A percentile compares a stretch with the other conserved stretches of the same genome.
Conservation (phyloP, 2,888 invertebrate species). For the Ophioninae sp. region DNA sequence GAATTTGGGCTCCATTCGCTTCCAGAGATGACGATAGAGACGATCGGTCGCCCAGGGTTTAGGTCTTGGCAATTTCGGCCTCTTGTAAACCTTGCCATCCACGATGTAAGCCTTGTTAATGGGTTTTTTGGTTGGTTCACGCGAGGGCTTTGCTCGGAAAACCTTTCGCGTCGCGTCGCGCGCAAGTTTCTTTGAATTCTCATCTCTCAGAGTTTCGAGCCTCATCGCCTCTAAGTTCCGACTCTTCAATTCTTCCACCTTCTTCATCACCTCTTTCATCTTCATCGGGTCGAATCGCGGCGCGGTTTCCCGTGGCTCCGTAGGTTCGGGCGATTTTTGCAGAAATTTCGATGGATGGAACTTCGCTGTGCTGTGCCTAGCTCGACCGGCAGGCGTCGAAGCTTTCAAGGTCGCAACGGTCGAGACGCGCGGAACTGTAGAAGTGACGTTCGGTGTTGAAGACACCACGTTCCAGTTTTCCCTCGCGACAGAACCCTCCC, state of each 20-base stretch:
- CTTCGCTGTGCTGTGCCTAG: too few relatives aligned
- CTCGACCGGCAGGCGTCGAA: too few relatives aligned
- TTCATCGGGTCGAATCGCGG: constrained; percentile 23
- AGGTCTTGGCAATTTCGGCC: constrained; percentile 71
- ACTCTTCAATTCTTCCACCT: constrained; percentile 44
- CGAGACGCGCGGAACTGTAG: too few relatives aligned
- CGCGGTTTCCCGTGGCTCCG: background rate
- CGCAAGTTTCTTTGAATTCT: background rate
- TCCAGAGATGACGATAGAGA: constrained; percentile 74
- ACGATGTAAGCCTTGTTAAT: constrained; percentile 72
- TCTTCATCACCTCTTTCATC: constrained; percentile 14
- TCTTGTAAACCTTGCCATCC: constrained; percentile 74
- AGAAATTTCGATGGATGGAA: too few relatives aligned
- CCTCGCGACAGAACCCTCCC: too few relatives aligned
- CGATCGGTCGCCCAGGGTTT: constrained; percentile 74
- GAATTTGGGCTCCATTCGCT: constrained; percentile 71
- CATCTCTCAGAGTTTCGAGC: constrained; percentile 19
- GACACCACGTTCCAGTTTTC: too few relatives aligned
- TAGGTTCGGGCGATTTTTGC: too few relatives aligned
- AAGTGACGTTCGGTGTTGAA: too few relatives aligned
- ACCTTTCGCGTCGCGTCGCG: background rate
- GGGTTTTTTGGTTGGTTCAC: constrained; percentile 30
- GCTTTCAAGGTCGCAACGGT: too few relatives aligned
- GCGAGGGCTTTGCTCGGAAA: background rate
- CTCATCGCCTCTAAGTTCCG: constrained; percentile 24